These are phyloP conservation scores for Chanos chanos DNA, from an alignment of 2,797 vertebrate species.

Conservation along the genomic window DNA sequence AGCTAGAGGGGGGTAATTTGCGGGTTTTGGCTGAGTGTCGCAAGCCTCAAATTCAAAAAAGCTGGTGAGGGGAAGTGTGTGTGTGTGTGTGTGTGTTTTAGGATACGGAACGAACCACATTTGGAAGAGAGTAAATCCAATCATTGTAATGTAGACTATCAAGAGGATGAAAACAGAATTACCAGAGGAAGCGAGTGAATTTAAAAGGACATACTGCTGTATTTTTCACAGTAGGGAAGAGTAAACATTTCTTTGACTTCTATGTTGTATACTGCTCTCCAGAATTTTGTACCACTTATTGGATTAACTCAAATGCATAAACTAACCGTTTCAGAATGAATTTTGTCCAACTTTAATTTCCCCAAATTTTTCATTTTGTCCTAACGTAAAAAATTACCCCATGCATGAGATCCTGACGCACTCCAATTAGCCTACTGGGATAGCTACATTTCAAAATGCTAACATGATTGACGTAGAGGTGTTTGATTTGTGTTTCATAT, in stretches of 20 bases:
- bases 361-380: too few species aligned
- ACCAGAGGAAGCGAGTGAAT: constrained; percentile 32
- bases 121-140: constrained; percentile 57
- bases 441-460: too few species aligned
- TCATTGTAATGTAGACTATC: constrained; percentile 55
- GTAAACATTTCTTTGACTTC: constrained; percentile 36
- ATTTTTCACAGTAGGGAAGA: constrained; percentile 28
- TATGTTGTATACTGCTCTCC: constrained; percentile 6
- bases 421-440: too few species aligned
- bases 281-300: too few species aligned
- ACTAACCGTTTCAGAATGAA: too few species aligned
- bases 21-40: constrained; percentile 78
- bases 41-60: constrained; percentile 81
- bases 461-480: too few species aligned
- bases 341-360: too few species aligned
- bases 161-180: constrained; percentile 51
- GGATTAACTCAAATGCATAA: too few species aligned
- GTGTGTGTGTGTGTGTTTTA: too few species aligned
- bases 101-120: constrained; percentile 49
- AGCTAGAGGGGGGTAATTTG: constrained; percentile 83
- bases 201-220: constrained; percentile 17
- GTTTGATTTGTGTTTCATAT: too few species aligned
- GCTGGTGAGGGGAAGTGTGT: constrained; percentile 72
- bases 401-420: too few species aligned
- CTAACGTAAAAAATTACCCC: too few species aligned